Evolutionary conservation across 2,888 invertebrate species (phyloP), one percentile per base, ranked within the genome.

Genomic region (Brassicogethes aeneus): DNA sequence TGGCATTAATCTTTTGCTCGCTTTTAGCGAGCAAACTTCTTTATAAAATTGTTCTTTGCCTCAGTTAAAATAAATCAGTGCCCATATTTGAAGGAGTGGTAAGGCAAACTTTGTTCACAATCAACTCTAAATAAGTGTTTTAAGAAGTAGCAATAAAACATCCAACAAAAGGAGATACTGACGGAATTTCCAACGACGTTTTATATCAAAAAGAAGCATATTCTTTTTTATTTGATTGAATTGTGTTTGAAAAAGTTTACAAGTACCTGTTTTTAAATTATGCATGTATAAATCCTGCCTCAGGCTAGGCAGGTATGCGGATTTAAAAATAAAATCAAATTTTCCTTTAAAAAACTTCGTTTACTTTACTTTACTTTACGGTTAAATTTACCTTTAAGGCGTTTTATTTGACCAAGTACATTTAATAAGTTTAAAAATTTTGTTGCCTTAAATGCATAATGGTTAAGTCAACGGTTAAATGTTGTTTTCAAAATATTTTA

Each of bases 131-230:
- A 52, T 52, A 53, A 53, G 48, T 44, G 43, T 36, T 42, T 41
- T 39, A 42, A 47, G 47, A 52, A 49, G 41, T 43, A 46, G 33
- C 43, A 23, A 23, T 23, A 23, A 23, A 23, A 23, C 23, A 35
- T 36, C 45, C 43, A 42, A 37, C 38, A 41, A 42, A 39, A 41
- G 39, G 36, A 46, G 46, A 50, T 48, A 46, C 44, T 41, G 50
- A 51, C 47, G 41, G 48, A 48, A 45, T 51, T 51, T 45, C 44
- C 44, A 50, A 46, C 46, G 52, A 48, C 50, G 45, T 48, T 52
- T 50, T 54, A 53, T 50, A 52, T 54, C 50, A 48, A 41, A 39
- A 40, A 45, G 45, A 36, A 38, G 35, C 37, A 37, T 39, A 41
- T 45, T 17, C 42, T 36, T 39, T 42, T 47, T 33, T 36, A 42